Evolutionary conservation across 2,888 invertebrate species (phyloP).

Genomic region (Hirtodrosophila confusa): DNA sequence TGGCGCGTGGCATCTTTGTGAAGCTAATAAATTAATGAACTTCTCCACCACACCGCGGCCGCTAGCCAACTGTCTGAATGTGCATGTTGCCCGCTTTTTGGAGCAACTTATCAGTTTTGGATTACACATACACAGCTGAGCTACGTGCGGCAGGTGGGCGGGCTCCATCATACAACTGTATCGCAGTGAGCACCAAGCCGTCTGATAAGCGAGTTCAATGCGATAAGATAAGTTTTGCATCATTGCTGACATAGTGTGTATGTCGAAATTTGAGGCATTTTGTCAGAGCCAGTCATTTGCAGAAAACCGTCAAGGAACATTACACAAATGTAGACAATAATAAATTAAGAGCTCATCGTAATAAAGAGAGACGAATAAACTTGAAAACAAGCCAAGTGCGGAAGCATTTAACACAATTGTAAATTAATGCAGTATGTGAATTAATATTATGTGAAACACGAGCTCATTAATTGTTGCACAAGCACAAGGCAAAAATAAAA

Average conservation of each 20-base stretch:
- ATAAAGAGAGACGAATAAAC: conserved; percentile 4
- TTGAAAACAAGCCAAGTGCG: conserved; percentile 16
- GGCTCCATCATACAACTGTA: neutral
- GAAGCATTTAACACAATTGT: conserved; percentile 35
- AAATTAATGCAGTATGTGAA: conserved; percentile 36
- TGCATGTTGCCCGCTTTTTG: conserved; percentile 5
- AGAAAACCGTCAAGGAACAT: conserved; percentile 21
- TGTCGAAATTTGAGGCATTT: conserved; percentile 21
- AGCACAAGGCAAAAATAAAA: conserved; percentile 12
- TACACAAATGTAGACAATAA: conserved; percentile 2
- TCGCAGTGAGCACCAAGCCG: conserved; percentile 4
- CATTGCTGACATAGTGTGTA: conserved; percentile 4
- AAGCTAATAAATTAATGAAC: too few relatives aligned
- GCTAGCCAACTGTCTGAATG: conserved; percentile 35
- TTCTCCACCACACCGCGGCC: conserved; percentile 7
- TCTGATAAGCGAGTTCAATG: conserved; percentile 27
- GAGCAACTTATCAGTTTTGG: conserved; percentile 36
- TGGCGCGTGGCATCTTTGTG: too few relatives aligned
- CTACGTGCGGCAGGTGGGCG: conserved; percentile 7
- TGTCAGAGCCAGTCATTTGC: conserved; percentile 6
- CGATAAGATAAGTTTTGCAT: conserved; percentile 58
- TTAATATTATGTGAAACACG: conserved; percentile 33
- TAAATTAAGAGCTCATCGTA: conserved; percentile 12
- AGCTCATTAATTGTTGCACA: conserved; percentile 48
- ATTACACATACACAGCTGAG: too few relatives aligned